These are phyloP conservation scores for Gastracanthus pulcherrimus DNA, from an alignment of 2,888 invertebrate genomes.

Conservation along the genomic window DNA sequence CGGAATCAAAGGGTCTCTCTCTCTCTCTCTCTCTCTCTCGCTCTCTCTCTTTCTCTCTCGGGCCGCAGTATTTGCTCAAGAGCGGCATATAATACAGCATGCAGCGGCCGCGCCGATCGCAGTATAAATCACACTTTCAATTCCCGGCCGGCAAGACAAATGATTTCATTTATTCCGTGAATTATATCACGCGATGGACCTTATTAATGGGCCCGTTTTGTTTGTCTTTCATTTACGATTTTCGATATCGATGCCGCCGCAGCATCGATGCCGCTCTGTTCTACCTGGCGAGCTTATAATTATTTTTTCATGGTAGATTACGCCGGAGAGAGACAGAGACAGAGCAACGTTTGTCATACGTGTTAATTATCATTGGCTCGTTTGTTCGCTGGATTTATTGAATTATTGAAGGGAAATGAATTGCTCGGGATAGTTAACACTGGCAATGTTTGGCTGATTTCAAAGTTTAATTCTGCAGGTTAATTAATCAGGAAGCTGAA, in stretches of 20 bases:
- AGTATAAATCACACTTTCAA: constrained; percentile 58
- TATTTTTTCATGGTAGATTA: constrained; percentile 46
- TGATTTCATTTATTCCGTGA: constrained; percentile 75
- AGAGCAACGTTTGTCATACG: constrained; percentile 39
- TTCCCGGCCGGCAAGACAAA: constrained; percentile 68
- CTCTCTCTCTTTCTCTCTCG: neutral
- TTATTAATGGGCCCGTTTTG: constrained; percentile 54
- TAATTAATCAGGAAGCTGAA: constrained; percentile 34
- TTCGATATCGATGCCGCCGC: constrained; percentile 46
- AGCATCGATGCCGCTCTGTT: neutral
- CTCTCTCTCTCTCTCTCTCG: neutral
- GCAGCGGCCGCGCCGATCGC: constrained; percentile 23
- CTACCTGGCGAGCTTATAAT: constrained; percentile 22
- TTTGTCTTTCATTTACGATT: constrained; percentile 59
- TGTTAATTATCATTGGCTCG: constrained; percentile 39
- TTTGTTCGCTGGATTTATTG: constrained; percentile 35
- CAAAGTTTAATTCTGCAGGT: neutral
- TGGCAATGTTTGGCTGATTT: constrained; percentile 22
- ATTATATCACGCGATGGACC: constrained; percentile 66
- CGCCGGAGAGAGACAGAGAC: too few relatives aligned
- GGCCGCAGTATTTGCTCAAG: constrained; percentile 27
- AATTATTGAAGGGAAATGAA: constrained; percentile 4
- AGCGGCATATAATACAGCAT: constrained; percentile 32
- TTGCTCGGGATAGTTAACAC: too few relatives aligned
- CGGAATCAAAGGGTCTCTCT: constrained; percentile 14